phyloP scores from a whole-genome alignment of 2,888 invertebrate species.

The Neocrepidodera transversa region DNA sequence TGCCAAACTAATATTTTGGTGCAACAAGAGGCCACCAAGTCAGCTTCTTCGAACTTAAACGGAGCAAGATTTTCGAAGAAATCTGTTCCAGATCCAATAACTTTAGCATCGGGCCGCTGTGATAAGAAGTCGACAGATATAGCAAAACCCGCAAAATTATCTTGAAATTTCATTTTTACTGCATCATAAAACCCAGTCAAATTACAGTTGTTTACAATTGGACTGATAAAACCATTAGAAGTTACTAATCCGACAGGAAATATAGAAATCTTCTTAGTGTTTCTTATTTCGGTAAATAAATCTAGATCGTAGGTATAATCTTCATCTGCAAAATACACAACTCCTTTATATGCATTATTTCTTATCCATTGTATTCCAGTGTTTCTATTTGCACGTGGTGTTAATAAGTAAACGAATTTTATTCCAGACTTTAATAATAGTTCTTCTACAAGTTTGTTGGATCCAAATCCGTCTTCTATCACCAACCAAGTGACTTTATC shows the following conservation, averaged over 20 bases:
- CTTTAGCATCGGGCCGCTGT: conserved; percentile 68
- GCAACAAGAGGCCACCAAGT: conserved; percentile 77
- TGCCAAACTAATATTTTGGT: conserved; percentile 60
- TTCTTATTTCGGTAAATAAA: conserved; percentile 78
- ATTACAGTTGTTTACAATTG: conserved; percentile 67
- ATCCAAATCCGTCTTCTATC: conserved; percentile 81
- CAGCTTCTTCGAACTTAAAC: conserved; percentile 72
- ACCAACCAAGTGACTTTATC: conserved; percentile 93
- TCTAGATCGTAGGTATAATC: conserved; percentile 81
- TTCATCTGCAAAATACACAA: conserved; percentile 83
- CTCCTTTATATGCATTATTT: conserved; percentile 68
- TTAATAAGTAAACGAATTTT: conserved; percentile 70
- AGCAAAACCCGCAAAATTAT: conserved; percentile 87
- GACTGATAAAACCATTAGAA: conserved; percentile 72
- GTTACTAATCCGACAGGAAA: conserved; percentile 86
- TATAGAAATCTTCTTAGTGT: conserved; percentile 78
- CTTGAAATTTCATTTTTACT: conserved; percentile 75
- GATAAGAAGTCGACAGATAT: conserved; percentile 72
- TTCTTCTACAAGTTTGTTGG: conserved; percentile 74
- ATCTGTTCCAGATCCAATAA: conserved; percentile 81
- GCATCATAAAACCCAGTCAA: conserved; percentile 78
- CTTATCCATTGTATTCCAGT: conserved; percentile 76
- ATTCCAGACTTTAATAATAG: conserved; percentile 73
- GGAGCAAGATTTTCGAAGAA: conserved; percentile 75
- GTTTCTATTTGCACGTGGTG: conserved; percentile 76